Conservation (phyloP, 2,888 invertebrate genomes). For the Sphinx pinastri region DNA sequence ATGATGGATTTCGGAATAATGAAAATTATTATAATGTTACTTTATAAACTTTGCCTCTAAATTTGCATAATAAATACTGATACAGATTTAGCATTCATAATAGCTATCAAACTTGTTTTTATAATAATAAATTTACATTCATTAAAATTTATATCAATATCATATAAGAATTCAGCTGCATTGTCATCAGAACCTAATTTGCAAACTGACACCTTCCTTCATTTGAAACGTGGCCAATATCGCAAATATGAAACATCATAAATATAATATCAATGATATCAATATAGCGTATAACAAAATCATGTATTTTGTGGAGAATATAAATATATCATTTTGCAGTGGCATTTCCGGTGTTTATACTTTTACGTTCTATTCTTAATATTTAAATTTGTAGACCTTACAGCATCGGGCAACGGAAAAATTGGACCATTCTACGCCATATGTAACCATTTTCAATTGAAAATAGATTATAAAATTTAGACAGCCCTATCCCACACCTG, state of each 20-base stretch:
- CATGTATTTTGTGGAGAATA: too few species aligned
- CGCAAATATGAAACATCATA: neutral
- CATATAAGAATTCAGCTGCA: neutral
- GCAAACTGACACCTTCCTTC: neutral
- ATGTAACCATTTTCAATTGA: neutral
- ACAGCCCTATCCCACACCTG: constrained; percentile 55
- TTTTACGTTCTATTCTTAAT: too few species aligned
- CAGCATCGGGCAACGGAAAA: too few species aligned
- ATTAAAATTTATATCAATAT: neutral
- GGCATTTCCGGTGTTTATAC: too few species aligned
- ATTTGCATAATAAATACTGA: too few species aligned
- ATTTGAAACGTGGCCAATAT: constrained; percentile 3
- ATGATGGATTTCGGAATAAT: too few species aligned
- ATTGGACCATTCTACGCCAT: neutral
- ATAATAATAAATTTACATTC: neutral
- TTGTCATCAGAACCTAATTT: constrained; percentile 10
- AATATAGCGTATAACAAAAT: neutral
- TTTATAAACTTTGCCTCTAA: too few species aligned
- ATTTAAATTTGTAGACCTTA: too few species aligned
- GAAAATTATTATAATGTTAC: too few species aligned
- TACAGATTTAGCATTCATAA: neutral
- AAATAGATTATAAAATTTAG: constrained; percentile 3
- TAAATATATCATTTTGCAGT: too few species aligned
- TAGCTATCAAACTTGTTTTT: too few species aligned
- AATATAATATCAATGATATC: neutral